Conservation (phyloP, 2,888 invertebrate species). For the Leptopilina myrica region DNA sequence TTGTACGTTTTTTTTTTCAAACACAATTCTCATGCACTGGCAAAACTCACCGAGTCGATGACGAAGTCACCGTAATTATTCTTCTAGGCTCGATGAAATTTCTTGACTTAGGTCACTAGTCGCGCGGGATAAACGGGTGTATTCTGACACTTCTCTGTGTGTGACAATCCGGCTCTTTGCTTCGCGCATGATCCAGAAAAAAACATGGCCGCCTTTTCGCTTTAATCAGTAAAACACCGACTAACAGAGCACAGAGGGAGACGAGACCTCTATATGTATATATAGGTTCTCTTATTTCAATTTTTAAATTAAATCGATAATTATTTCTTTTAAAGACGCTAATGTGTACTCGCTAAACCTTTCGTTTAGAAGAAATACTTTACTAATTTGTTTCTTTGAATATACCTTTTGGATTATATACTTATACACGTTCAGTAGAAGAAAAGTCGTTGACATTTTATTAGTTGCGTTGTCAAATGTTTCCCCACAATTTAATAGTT, state of each 20-base stretch:
- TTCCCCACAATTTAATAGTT: constrained; percentile 5
- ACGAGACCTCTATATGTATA: neutral
- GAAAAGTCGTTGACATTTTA: constrained; percentile 32
- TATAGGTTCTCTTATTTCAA: neutral
- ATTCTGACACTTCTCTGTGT: constrained; percentile 53
- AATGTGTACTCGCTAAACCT: no score
- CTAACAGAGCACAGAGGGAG: neutral
- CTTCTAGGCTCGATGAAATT: constrained; percentile 18
- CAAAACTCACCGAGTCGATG: constrained; percentile 38
- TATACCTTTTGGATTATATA: no score
- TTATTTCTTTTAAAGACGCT: neutral
- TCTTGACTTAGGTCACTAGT: constrained; percentile 45
- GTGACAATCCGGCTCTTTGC: constrained; percentile 50
- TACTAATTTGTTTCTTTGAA: no score
- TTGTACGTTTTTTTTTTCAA: neutral
- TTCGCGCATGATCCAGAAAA: constrained; percentile 50
- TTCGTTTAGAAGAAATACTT: no score
- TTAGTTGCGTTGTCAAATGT: neutral
- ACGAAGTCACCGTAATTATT: constrained; percentile 1
- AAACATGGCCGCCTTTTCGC: constrained; percentile 33
- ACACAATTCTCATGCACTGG: neutral
- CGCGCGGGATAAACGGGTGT: constrained; percentile 51
- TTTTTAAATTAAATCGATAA: neutral
- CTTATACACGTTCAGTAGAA: neutral
- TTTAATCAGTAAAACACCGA: constrained; percentile 5